These are phyloP conservation scores for Genyomyrus donnyi DNA, from an alignment of 2,113 vertebrate genomes.

Conservation along the genomic window DNA sequence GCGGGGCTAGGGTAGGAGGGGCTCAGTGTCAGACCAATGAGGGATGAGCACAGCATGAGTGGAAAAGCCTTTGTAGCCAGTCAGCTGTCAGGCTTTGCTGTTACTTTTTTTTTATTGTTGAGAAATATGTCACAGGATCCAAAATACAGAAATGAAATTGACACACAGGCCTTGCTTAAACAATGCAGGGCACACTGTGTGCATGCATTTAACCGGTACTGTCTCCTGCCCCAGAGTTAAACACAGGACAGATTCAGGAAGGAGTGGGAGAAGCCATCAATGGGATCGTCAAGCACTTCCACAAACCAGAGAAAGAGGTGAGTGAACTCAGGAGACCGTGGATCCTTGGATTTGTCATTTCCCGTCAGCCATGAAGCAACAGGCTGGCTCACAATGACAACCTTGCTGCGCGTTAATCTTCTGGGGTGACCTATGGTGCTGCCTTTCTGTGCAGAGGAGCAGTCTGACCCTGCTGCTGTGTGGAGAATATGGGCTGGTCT, in stretches of 20 bases:
- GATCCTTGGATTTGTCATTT: conserved; percentile 29
- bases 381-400: neutral
- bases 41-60: neutral
- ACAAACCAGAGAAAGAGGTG: conserved; percentile 98
- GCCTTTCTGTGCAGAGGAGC: conserved; percentile 61
- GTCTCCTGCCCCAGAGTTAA: conserved; percentile 71
- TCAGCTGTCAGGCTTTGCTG: neutral
- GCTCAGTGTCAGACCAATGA: neutral
- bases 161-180: neutral
- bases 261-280: conserved; percentile 97
- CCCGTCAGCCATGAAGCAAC: neutral
- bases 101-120: neutral
- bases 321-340: conserved; percentile 41
- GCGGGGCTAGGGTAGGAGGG: neutral
- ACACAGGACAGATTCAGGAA: conserved; percentile 98
- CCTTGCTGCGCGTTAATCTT: neutral
- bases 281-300: conserved; percentile 97
- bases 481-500: conserved; percentile 91
- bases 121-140: neutral
- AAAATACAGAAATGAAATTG: neutral
- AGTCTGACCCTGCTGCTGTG: conserved; percentile 90
- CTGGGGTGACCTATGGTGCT: neutral
- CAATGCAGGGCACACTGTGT: neutral
- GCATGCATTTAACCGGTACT: conserved; percentile 11
- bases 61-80: neutral